phyloP scores from a whole-genome alignment of 1,140 invertebrate genomes.

The Aporrectodea caliginosa region DNA sequence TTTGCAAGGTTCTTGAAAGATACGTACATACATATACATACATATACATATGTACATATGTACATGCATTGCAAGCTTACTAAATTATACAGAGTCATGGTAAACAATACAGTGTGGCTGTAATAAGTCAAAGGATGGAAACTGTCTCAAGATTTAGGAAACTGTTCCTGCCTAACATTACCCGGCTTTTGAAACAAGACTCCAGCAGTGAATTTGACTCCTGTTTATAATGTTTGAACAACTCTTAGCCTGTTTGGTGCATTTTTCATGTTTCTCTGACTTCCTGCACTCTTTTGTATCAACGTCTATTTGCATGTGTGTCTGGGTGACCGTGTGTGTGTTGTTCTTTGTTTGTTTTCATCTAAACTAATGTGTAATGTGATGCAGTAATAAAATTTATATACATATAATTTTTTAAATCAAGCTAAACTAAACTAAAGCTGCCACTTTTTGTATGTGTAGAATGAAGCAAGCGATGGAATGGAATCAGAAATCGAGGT shows the following conservation, averaged over 20 bases:
- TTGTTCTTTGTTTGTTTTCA: neutral
- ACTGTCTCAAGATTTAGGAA: neutral
- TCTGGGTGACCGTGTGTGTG: neutral
- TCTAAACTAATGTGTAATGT: neutral
- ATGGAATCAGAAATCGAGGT: constrained; percentile 39
- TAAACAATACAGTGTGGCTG: neutral
- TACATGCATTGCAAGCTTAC: constrained; percentile 21
- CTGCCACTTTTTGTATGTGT: neutral
- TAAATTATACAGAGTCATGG: neutral
- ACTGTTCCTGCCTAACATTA: neutral
- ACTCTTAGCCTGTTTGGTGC: no score
- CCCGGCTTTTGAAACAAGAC: neutral
- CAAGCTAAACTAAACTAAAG: neutral
- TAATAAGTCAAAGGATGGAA: neutral
- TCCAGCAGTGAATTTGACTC: neutral
- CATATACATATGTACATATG: constrained; percentile 25
- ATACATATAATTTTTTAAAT: neutral
- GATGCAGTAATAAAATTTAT: neutral
- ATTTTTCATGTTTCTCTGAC: no score
- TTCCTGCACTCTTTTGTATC: no score
- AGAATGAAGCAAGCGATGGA: constrained; percentile 32
- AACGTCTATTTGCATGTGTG: no score
- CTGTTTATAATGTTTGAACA: neutral
- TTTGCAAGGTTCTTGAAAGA: neutral
- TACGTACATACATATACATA: neutral